Evolutionary conservation across 1,140 invertebrate genomes (phyloP).

Genomic region (Thalassaphorura encarpata): DNA sequence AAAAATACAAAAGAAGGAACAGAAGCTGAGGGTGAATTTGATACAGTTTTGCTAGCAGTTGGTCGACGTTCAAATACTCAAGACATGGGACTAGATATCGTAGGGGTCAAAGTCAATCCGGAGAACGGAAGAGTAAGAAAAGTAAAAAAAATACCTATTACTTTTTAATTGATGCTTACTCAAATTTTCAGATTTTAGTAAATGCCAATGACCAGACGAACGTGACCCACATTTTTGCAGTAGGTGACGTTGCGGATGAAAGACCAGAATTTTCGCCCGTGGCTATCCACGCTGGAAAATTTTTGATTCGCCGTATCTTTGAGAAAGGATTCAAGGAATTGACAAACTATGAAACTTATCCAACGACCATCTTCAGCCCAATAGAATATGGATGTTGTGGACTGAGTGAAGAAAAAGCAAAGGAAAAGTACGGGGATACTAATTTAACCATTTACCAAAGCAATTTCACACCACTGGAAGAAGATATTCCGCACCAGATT

Average conservation of each 20-base stretch:
- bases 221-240: slow-evolving; percentile 48
- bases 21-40: slow-evolving; percentile 42
- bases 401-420: slow-evolving; percentile 80
- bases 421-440: slow-evolving; percentile 46
- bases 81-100: slow-evolving; percentile 45
- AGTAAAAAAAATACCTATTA: too few relatives aligned
- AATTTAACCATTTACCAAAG: slow-evolving; percentile 68
- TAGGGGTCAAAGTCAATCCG: neutral
- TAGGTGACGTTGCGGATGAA: slow-evolving; percentile 4
- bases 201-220: too few relatives aligned
- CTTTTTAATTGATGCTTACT: too few relatives aligned
- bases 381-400: slow-evolving; percentile 92
- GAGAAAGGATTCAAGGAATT: neutral
- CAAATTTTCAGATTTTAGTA: too few relatives aligned
- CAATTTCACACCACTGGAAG: slow-evolving; percentile 90
- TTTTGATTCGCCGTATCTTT: neutral
- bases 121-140: too few relatives aligned
- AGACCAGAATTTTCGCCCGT: slow-evolving; percentile 46
- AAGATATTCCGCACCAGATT: slow-evolving; percentile 59
- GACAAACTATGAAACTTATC: slow-evolving; percentile 78
- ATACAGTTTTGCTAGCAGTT: slow-evolving; percentile 76
- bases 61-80: slow-evolving; percentile 61
- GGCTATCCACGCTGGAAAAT: slow-evolving; percentile 47
- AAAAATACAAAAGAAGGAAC: too few relatives aligned
- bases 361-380: slow-evolving; percentile 94